phyloP scores from a whole-genome alignment of 2,113 vertebrate species.

The Rhinogobius similis region DNA sequence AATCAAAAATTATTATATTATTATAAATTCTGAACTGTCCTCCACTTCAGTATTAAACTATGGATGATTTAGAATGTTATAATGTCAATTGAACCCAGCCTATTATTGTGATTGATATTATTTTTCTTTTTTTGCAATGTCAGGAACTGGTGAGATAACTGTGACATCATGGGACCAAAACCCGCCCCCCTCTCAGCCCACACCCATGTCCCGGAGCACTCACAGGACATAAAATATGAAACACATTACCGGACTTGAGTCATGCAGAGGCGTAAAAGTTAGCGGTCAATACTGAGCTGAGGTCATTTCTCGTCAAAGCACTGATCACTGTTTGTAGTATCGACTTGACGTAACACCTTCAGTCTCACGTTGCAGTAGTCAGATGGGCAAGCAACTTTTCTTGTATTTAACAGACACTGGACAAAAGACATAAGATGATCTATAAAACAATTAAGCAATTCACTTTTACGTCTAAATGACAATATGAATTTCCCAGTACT shows the following conservation, averaged over 20 bases:
- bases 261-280: slow-evolving; percentile 32
- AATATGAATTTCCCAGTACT: too few species aligned
- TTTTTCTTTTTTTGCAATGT: background rate
- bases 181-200: background rate
- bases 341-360: background rate
- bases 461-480: too few species aligned
- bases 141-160: slow-evolving; percentile 29
- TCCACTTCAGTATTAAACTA: background rate
- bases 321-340: background rate
- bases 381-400: background rate
- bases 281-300: slow-evolving; percentile 25
- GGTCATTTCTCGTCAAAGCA: slow-evolving; percentile 12
- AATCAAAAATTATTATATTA: too few species aligned
- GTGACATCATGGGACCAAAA: slow-evolving; percentile 26
- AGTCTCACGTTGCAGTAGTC: background rate
- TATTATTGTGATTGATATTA: background rate
- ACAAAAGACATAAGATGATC: background rate
- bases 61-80: background rate
- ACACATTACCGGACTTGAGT: slow-evolving; percentile 43
- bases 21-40: background rate
- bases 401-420: background rate
- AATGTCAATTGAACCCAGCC: background rate
- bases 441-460: background rate
- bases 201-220: background rate
- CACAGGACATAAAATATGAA: slow-evolving; percentile 15